Percentiles rank a stretch among this genome's conserved stretches.
Conservation (phyloP, 2,797 vertebrate species). For the Sus cebifrons region DNA sequence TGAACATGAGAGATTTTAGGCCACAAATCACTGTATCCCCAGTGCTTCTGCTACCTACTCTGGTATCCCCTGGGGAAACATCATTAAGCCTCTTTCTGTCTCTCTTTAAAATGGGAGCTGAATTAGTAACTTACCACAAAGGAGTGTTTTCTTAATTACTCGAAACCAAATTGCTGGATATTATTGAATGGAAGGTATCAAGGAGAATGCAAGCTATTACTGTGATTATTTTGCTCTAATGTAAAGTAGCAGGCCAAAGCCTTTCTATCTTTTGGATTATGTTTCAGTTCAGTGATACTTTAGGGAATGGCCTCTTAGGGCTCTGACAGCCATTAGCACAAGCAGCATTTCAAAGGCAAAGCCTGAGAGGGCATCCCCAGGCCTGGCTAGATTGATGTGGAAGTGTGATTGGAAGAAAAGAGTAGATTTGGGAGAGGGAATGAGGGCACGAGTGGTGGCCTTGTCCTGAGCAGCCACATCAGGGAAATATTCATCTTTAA, state of each 20-base stretch:
- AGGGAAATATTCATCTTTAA: background rate
- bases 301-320: conserved; percentile 66
- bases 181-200: conserved; percentile 82
- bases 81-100: conserved; percentile 83
- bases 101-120: conserved; percentile 85
- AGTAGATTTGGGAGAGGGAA: background rate
- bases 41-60: conserved; percentile 71
- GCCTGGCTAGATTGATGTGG: background rate
- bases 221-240: conserved; percentile 78
- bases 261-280: conserved; percentile 76
- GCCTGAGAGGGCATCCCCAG: background rate
- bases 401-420: background rate
- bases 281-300: conserved; percentile 70
- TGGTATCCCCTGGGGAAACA: conserved; percentile 76
- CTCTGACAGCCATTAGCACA: conserved; percentile 26
- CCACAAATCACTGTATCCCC: conserved; percentile 80
- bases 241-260: conserved; percentile 69
- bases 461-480: rapidly evolving
- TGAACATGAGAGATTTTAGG: conserved; percentile 63
- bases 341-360: conserved; percentile 63
- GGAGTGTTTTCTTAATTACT: conserved; percentile 85
- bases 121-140: conserved; percentile 84
- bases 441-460: background rate
- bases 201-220: conserved; percentile 78
- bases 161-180: conserved; percentile 78